A percentile compares a stretch with the other conserved stretches of the same genome.
phyloP scores from a whole-genome alignment of 2,797 vertebrate genomes.

The Pempheris klunzingeri region DNA sequence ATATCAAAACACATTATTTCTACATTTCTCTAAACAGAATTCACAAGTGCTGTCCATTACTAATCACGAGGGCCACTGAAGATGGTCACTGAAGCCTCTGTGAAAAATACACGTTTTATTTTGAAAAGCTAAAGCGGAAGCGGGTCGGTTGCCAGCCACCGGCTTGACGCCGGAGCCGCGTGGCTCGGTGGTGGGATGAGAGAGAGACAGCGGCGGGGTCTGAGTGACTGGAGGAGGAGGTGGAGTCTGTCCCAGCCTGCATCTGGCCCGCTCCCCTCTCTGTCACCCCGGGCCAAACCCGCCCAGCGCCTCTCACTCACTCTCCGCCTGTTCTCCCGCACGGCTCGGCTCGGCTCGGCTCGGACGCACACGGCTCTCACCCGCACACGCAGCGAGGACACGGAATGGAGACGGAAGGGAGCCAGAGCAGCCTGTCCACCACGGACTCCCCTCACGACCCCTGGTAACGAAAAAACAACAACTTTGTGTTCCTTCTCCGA shows the following conservation, averaged over 20 bases:
- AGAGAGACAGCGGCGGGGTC: conserved; percentile 48
- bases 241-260: conserved; percentile 86
- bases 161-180: conserved; percentile 18
- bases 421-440: conserved; percentile 95
- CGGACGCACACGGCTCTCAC: conserved; percentile 64
- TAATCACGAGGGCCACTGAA: not conserved
- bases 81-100: not conserved
- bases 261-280: conserved; percentile 85
- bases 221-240: conserved; percentile 71
- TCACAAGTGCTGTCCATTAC: not conserved
- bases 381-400: conserved; percentile 68
- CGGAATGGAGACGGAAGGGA: conserved; percentile 97
- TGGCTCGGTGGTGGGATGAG: conserved; percentile 56
- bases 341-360: conserved; percentile 76
- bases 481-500: conserved; percentile 36
- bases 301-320: conserved; percentile 82
- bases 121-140: conserved; percentile 53
- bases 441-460: conserved; percentile 98
- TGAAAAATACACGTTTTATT: conserved; percentile 27
- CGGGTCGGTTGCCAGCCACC: fast-evolving
- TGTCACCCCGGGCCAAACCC: conserved; percentile 85
- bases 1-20: not conserved
- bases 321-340: conserved; percentile 79
- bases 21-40: not conserved
- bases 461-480: conserved; percentile 85